Base-by-base conservation (phyloP, 2,888 invertebrate species). In the Nemotelus nigrinus region DNA sequence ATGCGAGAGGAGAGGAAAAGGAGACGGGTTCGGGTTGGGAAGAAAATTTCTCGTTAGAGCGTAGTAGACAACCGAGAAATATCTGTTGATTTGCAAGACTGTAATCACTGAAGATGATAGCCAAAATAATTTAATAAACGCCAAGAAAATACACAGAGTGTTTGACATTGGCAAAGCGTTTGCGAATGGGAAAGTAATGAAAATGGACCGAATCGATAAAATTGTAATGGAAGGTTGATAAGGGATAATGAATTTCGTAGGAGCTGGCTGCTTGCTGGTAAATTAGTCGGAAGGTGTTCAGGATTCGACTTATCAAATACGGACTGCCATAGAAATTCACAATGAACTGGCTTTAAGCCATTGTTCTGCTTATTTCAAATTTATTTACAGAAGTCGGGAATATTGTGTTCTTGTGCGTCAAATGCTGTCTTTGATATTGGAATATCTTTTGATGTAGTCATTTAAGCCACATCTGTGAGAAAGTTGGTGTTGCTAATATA, bases 21-120 rank as follows among this genome's bases (percentile, higher is more conserved):
- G 53, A 7, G 10, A 53, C 7, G 10, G 10, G 53, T 53, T 53
- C 6, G 1, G 53, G 45, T 8, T 3, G 39, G 39, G 41, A 60
- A 41, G 25, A 58, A 60, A 7, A n/a, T 5, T 8, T 68, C 39
- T 25, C 6, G 39, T 39, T 2, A 3, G 8, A 55, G 39, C 70
- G 1, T 39, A 55, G 53, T n/a, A 55, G 70, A 44, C 25, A 25
- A 25, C 25, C 25, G 25, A 70, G 50, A 55, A 70, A 43, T 53
- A 55, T 68, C 70, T 53, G 53, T 70, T 70, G 70, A 70, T 55
- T 70, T 70, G 43, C 70, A 55, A 70, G 55, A 68, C 53, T 70
- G 70, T 55, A 67, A 70, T 70, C 70, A 43, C 55, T 70, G 70
- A 4, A 53, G 70, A 55, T 70, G 70, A 70, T 70, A 70, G 55